Conservation (phyloP, 2,113 vertebrate species). For the Sceloporus undulatus region DNA sequence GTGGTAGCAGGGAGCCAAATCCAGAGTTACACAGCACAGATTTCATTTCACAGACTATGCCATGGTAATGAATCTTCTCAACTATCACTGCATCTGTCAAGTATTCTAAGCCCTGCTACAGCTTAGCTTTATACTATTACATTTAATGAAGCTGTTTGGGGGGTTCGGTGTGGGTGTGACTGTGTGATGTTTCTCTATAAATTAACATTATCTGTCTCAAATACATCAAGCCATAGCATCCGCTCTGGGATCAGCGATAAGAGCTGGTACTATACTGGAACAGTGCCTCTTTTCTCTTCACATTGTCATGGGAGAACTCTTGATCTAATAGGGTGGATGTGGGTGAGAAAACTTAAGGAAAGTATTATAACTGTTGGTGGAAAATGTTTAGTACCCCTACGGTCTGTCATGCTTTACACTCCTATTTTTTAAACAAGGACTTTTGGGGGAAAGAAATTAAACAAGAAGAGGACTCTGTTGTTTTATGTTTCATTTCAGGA, state of each 20-base stretch:
- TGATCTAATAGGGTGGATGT: neutral
- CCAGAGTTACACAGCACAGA: neutral
- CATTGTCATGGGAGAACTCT: neutral
- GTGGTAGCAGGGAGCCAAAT: neutral
- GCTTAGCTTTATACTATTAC: neutral
- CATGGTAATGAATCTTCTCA: neutral
- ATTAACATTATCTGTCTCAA: neutral
- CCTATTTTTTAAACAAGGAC: neutral
- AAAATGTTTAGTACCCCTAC: constrained; percentile 2
- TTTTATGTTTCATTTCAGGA: no score
- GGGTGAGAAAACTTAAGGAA: neutral
- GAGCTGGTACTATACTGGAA: neutral
- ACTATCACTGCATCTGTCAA: neutral
- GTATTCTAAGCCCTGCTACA: neutral
- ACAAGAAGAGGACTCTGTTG: no score
- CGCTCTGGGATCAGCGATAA: neutral
- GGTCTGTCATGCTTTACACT: neutral
- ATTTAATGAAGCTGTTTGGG: neutral
- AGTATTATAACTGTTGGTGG: neutral
- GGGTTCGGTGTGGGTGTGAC: neutral
- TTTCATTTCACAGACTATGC: no score
- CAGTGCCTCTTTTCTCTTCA: neutral
- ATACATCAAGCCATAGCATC: neutral
- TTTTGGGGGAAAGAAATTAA: neutral
- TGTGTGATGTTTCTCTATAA: neutral